phyloP scores from a whole-genome alignment of 1,140 invertebrate species.

The Sinonovacula constricta region DNA sequence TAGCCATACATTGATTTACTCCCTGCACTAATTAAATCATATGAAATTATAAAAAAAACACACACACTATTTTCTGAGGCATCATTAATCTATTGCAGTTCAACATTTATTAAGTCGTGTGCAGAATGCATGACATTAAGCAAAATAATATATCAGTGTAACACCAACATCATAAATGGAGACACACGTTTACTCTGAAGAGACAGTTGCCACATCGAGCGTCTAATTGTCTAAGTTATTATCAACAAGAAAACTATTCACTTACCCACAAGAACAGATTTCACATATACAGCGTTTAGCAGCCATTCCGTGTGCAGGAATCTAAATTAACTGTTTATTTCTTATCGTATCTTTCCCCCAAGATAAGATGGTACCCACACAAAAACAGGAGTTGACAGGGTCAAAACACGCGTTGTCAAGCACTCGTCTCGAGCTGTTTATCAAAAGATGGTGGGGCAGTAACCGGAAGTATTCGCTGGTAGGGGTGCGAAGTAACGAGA shows the following conservation, averaged over 20 bases:
- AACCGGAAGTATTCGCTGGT: constrained; percentile 49
- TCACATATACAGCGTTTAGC: constrained; percentile 74
- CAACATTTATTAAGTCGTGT: background rate
- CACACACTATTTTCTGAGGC: no score
- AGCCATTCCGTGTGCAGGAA: constrained; percentile 48
- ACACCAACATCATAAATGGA: background rate
- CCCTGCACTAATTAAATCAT: no score
- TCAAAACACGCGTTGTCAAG: constrained; percentile 53
- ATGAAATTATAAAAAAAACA: no score
- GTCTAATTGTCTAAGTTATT: no score
- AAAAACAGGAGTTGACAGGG: constrained; percentile 11
- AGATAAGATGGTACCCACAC: constrained; percentile 19
- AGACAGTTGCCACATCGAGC: background rate
- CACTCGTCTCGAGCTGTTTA: constrained; percentile 38
- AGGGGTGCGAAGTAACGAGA: constrained; percentile 48
- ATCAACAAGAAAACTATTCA: constrained; percentile 31
- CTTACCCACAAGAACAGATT: constrained; percentile 77
- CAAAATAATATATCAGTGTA: background rate
- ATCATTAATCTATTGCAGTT: no score
- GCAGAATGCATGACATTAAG: background rate
- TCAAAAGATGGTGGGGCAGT: constrained; percentile 22
- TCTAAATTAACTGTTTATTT: constrained; percentile 11
- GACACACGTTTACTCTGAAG: background rate
- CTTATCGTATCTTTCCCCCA: background rate
- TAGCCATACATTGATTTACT: no score